Evolutionary conservation across 2,113 vertebrate species (phyloP), one percentile per base, ranked within the genome.

Genomic region (Corydoras sp.): DNA sequence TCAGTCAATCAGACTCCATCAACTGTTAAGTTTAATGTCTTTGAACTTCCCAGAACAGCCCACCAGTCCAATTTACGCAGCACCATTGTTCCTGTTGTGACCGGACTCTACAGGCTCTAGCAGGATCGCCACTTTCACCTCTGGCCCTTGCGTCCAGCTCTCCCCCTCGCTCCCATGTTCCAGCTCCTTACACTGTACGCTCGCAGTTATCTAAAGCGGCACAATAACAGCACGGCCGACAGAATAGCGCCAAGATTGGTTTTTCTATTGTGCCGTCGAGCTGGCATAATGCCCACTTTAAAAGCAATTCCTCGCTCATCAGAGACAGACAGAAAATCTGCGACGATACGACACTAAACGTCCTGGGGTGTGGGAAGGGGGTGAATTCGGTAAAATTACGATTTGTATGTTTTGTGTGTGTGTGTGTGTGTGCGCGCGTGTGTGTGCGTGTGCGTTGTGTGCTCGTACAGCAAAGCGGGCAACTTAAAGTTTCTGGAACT

Each of bases 251-350:
- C 90, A 92, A 93, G 92, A 93, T 93, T 94, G 93, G 92, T 93
- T 93, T 94, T 93, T 77, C 92, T 92, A 93, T 93, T 93, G 92
- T 93, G 90, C 92, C 89, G 91, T 89, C 90, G 90, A 92, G 90
- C 91, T 92, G 91, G 92, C 92, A 94, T 93, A 93, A 92, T 94
- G 92, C 93, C 92, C 91, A 92, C 91, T 93, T 93, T 94, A 93
- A 93, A 94, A 94, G 92, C 93, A 93, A 93, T 93, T 93, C 91
- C 86, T 91, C 90, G 90, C 91, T 93, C 92, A 93, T 94, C 93
- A 93, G 91, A 79, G 73, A 77, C 75, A 80, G 77, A 79, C 79
- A 81, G 77, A 82, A 93, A 93, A 92, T 91, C 92, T 93, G 92
- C 88, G 91, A 93, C 68, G 92, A 93, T 90, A 93, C 93, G 92